These are phyloP conservation scores for Periplaneta americana DNA, from an alignment of 1,140 invertebrate species.

Conservation along the genomic window DNA sequence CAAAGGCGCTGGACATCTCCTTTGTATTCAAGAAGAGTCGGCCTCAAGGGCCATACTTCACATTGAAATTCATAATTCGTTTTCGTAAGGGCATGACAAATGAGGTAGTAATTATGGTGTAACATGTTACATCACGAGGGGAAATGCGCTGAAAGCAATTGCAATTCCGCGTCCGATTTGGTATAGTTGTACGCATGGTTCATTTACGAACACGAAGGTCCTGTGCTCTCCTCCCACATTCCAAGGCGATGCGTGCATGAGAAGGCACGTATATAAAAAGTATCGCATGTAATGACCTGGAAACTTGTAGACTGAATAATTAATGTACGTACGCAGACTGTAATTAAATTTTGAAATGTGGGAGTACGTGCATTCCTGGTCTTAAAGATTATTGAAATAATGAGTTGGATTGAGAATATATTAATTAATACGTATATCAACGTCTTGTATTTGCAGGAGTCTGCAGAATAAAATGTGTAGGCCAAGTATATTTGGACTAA, in stretches of 20 bases:
- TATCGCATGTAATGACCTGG: neutral
- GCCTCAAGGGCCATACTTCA: neutral
- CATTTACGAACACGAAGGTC: neutral
- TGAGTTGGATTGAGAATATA: no score
- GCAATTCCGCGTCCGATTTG: neutral
- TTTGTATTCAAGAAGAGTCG: neutral
- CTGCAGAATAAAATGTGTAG: no score
- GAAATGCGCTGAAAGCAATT: neutral
- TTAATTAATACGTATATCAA: no score
- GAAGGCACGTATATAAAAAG: neutral
- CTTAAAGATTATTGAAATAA: no score
- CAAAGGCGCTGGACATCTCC: neutral
- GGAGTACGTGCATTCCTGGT: no score
- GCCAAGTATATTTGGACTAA: no score
- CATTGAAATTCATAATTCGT: neutral
- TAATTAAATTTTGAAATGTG: neutral
- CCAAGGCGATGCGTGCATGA: neutral
- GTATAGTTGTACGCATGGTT: neutral
- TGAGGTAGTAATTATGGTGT: neutral
- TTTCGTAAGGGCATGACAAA: neutral
- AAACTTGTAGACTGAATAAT: neutral
- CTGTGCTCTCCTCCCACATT: neutral
- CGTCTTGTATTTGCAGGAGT: no score
- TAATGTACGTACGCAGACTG: neutral
- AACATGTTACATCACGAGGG: neutral